Percentiles rank a stretch among this genome's conserved stretches.
phyloP scores from a whole-genome alignment of 2,113 vertebrate species.

The Pseudorhombus dupliciocellatus region DNA sequence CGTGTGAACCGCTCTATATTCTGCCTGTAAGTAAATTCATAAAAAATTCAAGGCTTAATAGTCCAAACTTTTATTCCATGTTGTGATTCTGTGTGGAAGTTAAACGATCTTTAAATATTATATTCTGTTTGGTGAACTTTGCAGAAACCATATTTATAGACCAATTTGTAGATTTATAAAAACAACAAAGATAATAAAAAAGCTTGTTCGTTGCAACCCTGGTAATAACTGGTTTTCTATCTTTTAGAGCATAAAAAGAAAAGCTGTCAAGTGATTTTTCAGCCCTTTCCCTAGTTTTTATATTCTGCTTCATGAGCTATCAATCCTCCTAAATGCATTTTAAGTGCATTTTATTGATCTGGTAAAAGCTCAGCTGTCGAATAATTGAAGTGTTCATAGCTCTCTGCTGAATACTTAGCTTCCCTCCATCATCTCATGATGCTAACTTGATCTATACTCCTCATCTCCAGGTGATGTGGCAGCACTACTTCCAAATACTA shows the following conservation, averaged over 20 bases:
- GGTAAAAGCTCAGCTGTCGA: conserved; percentile 11
- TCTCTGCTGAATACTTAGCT: conserved; percentile 5
- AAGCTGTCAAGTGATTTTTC: not conserved
- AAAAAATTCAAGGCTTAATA: too few relatives aligned
- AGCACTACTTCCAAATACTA: conserved; percentile 1
- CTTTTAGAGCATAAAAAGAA: not conserved
- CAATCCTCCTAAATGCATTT: conserved; percentile 23
- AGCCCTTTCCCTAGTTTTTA: conserved; percentile 1
- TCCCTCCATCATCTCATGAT: conserved; percentile 7
- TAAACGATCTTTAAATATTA: not conserved
- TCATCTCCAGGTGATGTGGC: not conserved
- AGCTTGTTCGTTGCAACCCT: not conserved
- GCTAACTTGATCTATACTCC: conserved; percentile 23
- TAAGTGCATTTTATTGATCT: conserved; percentile 30
- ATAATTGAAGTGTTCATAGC: conserved; percentile 16
- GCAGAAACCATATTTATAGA: not conserved
- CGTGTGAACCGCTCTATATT: not conserved
- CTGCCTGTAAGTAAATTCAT: too few relatives aligned
- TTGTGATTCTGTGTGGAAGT: not conserved
- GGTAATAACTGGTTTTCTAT: not conserved
- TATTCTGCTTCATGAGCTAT: conserved; percentile 5
- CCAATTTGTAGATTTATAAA: not conserved
- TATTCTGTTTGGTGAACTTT: not conserved
- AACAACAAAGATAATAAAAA: not conserved
- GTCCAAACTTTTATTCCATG: not conserved